Percentiles rank a stretch among this genome's conserved stretches.
phyloP scores from a whole-genome alignment of 2,797 vertebrate genomes.

The Semotilus atromaculatus region DNA sequence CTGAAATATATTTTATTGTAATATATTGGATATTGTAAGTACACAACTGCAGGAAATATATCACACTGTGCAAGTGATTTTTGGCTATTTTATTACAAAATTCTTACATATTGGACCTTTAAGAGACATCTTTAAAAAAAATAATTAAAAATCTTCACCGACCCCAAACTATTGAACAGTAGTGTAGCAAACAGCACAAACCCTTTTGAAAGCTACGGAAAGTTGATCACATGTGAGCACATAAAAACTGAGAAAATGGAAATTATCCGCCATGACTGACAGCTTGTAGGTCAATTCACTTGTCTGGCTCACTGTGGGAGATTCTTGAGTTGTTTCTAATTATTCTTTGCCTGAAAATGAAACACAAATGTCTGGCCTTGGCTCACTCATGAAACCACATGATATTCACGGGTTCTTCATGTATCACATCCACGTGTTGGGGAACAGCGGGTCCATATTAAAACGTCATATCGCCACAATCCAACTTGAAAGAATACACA shows the following conservation, averaged over 20 bases:
- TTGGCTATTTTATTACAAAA: too few relatives aligned
- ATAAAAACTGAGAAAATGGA: conserved; percentile 10
- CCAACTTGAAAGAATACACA: neutral
- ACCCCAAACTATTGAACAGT: neutral
- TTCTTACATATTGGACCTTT: too few relatives aligned
- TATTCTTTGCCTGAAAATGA: conserved; percentile 28
- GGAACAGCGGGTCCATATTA: conserved; percentile 13
- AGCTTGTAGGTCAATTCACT: conserved; percentile 25
- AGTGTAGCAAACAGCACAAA: neutral
- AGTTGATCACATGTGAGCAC: neutral
- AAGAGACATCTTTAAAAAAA: neutral
- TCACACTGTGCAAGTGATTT: too few relatives aligned
- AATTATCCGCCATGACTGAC: neutral
- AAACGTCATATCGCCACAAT: neutral
- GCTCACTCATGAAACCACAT: neutral
- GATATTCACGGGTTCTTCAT: neutral
- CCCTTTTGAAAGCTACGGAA: neutral
- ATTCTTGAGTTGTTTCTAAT: conserved; percentile 39
- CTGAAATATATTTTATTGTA: too few relatives aligned
- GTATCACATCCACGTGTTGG: neutral
- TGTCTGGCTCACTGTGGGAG: conserved; percentile 24
- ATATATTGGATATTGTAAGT: too few relatives aligned
- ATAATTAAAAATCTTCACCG: neutral
- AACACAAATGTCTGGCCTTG: conserved; percentile 41
- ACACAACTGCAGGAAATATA: too few relatives aligned